Evolutionary conservation across 2,888 invertebrate genomes (phyloP).

Genomic region (Agrilus cyanescens): DNA sequence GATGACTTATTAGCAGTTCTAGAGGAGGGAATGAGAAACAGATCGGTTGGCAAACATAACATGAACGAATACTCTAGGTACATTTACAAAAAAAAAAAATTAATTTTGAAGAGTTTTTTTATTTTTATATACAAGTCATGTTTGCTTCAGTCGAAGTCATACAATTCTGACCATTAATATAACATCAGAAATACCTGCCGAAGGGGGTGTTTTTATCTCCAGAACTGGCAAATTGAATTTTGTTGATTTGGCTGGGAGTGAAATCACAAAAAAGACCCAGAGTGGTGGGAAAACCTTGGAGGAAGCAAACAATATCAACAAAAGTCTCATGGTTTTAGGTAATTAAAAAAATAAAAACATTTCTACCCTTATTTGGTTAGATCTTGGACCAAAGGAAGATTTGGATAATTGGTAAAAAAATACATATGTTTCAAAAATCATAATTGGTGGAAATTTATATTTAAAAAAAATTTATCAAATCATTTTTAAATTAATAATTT

Average conservation of each 20-base stretch:
- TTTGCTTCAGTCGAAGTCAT: conserved; percentile 59
- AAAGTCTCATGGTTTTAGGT: conserved; percentile 89
- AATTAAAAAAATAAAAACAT: conserved; percentile 27
- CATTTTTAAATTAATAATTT: background rate
- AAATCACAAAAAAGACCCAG: conserved; percentile 86
- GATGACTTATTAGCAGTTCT: conserved; percentile 87
- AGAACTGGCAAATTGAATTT: conserved; percentile 92
- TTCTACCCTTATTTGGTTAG: too few relatives aligned
- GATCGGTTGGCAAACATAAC: conserved; percentile 79
- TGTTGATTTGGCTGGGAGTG: conserved; percentile 93
- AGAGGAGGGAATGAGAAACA: conserved; percentile 89
- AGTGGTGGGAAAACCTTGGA: conserved; percentile 80
- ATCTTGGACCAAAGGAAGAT: too few relatives aligned
- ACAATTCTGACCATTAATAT: conserved; percentile 84
- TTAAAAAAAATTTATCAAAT: background rate
- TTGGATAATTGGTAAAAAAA: too few relatives aligned
- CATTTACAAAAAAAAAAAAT: conserved; percentile 1
- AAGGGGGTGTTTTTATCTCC: conserved; percentile 73
- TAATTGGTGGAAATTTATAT: background rate
- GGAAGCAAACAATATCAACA: conserved; percentile 94
- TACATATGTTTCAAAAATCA: too few relatives aligned
- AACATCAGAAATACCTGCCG: conserved; percentile 71
- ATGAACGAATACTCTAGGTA: conserved; percentile 86
- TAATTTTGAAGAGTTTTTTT: background rate
- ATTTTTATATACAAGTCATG: background rate